A percentile compares a stretch with the other conserved stretches of the same genome.
phyloP scores from a whole-genome alignment of 2,113 vertebrate genomes.

The Chlamydotis undulata region DNA sequence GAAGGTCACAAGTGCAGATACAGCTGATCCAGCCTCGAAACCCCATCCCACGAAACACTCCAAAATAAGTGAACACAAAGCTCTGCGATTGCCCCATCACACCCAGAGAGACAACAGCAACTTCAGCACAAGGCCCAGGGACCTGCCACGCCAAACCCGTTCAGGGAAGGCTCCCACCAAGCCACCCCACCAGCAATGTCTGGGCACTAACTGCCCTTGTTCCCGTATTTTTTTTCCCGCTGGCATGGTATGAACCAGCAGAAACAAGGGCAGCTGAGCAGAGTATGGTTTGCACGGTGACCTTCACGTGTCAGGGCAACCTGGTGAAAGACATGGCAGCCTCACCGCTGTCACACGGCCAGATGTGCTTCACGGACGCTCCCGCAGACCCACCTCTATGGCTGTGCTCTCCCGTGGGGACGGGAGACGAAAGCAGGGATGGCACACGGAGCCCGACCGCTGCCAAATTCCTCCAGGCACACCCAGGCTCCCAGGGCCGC shows the following conservation, averaged over 20 bases:
- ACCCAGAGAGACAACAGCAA: not conserved
- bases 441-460: rapidly evolving
- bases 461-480: not conserved
- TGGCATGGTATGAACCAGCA: not conserved
- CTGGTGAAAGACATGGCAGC: not conserved
- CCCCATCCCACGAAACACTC: rapidly evolving
- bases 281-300: not conserved
- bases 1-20: not conserved
- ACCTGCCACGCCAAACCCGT: rapidly evolving
- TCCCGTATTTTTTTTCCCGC: not conserved
- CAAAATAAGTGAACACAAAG: not conserved
- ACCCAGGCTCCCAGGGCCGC: not conserved
- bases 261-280: not conserved
- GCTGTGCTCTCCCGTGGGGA: not conserved
- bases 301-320: not conserved
- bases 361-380: not conserved
- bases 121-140: not conserved
- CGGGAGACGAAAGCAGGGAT: not conserved
- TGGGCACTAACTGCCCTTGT: not conserved
- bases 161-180: not conserved
- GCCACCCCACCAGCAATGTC: rapidly evolving
- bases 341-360: rapidly evolving
- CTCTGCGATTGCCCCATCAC: rapidly evolving
- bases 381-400: not conserved
- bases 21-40: not conserved